These are phyloP conservation scores for Palythoa grandis DNA, from an alignment of 92 coral and sea anemone genomes.

Conservation along the genomic window DNA sequence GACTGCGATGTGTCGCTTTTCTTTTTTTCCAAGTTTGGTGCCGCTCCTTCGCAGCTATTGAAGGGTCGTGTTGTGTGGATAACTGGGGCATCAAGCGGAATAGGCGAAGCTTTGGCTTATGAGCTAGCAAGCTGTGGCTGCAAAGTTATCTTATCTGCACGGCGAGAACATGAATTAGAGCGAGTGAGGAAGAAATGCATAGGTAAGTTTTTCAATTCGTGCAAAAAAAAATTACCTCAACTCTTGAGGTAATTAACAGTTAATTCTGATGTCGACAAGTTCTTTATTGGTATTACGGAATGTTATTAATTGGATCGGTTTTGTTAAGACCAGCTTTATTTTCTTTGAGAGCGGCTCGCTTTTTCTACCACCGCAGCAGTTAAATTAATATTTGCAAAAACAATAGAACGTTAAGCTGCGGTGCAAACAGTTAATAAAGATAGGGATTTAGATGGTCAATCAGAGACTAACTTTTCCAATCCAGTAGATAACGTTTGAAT, in stretches of 20 bases:
- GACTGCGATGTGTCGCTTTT: slow-evolving; percentile 88
- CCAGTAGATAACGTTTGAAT: no score
- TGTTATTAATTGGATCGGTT: not conserved
- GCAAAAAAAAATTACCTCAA: not conserved
- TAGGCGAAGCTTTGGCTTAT: slow-evolving; percentile 92
- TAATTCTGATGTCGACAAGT: not conserved
- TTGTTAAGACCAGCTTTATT: not conserved
- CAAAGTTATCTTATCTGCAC: slow-evolving; percentile 85
- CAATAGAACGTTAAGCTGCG: not conserved
- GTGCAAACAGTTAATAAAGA: no score
- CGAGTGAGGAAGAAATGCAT: slow-evolving; percentile 81
- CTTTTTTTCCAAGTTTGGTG: slow-evolving; percentile 75
- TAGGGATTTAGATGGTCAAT: no score
- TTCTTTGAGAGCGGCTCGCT: not conserved
- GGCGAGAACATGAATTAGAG: slow-evolving; percentile 83
- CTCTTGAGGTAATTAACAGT: not conserved
- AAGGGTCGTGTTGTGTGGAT: slow-evolving; percentile 93
- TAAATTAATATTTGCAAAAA: not conserved
- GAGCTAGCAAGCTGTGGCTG: slow-evolving; percentile 86
- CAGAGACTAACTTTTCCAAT: no score
- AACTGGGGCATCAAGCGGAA: slow-evolving; percentile 99
- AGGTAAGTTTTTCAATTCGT: slow-evolving; percentile 55
- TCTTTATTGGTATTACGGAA: no score
- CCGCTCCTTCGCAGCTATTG: slow-evolving; percentile 65
- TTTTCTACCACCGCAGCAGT: not conserved